phyloP scores from a whole-genome alignment of 2,113 vertebrate species.

The Polypterus senegalus region DNA sequence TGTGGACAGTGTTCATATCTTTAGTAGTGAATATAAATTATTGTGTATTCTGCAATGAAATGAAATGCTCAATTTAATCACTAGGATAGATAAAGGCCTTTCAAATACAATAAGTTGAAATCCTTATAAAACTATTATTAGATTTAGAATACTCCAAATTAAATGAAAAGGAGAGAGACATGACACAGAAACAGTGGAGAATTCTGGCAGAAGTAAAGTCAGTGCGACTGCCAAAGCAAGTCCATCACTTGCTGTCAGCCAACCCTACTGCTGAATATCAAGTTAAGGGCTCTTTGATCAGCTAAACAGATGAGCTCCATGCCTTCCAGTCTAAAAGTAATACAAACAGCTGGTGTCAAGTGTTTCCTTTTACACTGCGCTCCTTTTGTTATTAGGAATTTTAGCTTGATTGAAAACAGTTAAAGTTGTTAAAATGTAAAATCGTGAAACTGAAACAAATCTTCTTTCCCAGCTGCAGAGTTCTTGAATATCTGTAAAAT shows the following conservation, averaged over 20 bases:
- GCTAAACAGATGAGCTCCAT: constrained; percentile 14
- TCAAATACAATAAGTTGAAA: too few species aligned
- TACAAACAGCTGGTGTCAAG: constrained; percentile 12
- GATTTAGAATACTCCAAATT: too few species aligned
- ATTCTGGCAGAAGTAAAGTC: not conserved
- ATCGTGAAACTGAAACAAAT: too few species aligned
- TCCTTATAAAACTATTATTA: too few species aligned
- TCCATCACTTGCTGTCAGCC: constrained; percentile 2
- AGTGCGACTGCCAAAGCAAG: not conserved
- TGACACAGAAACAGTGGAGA: not conserved
- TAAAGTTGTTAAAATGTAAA: too few species aligned
- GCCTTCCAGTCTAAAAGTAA: constrained; percentile 16
- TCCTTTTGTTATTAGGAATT: not conserved
- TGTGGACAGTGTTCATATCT: too few species aligned
- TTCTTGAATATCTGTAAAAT: too few species aligned
- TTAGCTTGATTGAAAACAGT: not conserved
- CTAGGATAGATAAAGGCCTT: too few species aligned
- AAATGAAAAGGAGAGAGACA: not conserved
- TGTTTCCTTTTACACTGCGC: not conserved
- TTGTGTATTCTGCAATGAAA: too few species aligned
- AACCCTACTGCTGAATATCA: constrained; percentile 11
- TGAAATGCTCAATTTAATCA: too few species aligned
- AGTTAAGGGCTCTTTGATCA: constrained; percentile 12
- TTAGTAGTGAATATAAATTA: too few species aligned
- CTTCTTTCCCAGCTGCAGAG: too few species aligned